phyloP scores from a whole-genome alignment of 2,113 vertebrate genomes.

The Amphiprion ocellaris region DNA sequence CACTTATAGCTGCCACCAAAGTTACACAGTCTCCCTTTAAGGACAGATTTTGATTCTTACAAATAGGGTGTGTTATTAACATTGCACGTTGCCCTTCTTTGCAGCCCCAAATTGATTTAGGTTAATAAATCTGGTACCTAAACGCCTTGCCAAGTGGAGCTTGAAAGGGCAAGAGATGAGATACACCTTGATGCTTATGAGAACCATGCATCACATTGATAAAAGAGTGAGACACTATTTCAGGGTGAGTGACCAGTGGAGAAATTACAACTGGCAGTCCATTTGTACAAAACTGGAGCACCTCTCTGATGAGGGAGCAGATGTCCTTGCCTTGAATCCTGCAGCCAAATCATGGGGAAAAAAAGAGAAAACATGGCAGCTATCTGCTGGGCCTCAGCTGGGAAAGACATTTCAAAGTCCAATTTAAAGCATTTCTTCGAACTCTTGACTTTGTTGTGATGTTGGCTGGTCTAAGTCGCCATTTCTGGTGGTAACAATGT shows the following conservation, averaged over 20 bases:
- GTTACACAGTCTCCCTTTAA: too few species aligned
- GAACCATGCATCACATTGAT: conserved; percentile 34
- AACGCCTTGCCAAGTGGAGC: not conserved
- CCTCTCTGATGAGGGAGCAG: conserved; percentile 74
- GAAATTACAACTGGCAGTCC: conserved; percentile 62
- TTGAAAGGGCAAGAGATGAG: conserved; percentile 6
- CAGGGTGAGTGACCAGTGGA: conserved; percentile 56
- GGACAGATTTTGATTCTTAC: too few species aligned
- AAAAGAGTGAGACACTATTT: conserved; percentile 39
- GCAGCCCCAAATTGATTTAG: not conserved
- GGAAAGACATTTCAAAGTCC: conserved; percentile 33
- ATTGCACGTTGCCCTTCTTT: not conserved
- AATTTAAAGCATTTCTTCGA: conserved; percentile 8
- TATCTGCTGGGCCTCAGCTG: conserved; percentile 22
- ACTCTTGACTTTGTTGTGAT: conserved; percentile 12
- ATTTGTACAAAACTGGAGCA: conserved; percentile 74
- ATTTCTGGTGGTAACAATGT: too few species aligned
- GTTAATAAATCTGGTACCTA: not conserved
- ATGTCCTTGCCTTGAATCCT: conserved; percentile 67
- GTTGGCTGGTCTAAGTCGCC: not conserved
- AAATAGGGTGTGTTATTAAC: too few species aligned
- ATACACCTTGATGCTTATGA: not conserved
- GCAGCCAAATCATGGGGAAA: conserved; percentile 47
- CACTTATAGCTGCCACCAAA: too few species aligned
- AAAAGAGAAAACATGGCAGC: not conserved